Percentiles rank a stretch among this genome's conserved stretches.
Conservation (phyloP, 64 coral and sea anemone species). For the Montipora efflorescens region DNA sequence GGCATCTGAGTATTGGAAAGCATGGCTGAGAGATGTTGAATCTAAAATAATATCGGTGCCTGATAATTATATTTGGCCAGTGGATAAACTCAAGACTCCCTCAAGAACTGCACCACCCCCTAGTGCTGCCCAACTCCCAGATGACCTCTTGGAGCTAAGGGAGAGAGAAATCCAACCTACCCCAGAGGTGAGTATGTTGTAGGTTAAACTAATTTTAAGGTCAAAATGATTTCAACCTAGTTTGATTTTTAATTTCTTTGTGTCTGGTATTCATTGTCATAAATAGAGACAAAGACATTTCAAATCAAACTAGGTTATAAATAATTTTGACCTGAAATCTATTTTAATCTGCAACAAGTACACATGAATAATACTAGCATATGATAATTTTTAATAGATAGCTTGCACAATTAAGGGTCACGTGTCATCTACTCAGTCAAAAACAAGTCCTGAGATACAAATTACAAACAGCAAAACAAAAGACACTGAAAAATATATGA, state of each 20-base stretch:
- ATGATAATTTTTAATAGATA: not conserved
- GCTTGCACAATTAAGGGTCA: not conserved
- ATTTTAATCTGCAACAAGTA: not conserved
- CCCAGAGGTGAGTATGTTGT: slow-evolving; percentile 7
- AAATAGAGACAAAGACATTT: not conserved
- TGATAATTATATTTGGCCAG: not conserved
- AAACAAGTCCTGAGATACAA: not conserved
- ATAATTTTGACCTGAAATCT: not conserved
- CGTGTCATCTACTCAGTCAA: not conserved
- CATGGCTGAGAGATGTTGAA: slow-evolving; percentile 2
- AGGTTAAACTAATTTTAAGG: not conserved
- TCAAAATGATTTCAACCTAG: not conserved
- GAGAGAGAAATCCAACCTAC: slow-evolving; percentile 26
- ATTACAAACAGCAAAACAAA: not conserved
- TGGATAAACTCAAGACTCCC: slow-evolving; percentile 21
- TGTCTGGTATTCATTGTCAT: not conserved
- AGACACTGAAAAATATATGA: not conserved
- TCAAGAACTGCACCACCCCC: slow-evolving; percentile 13
- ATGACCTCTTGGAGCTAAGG: slow-evolving; percentile 23
- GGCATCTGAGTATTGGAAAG: not conserved
- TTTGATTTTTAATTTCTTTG: not conserved
- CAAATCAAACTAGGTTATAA: not conserved
- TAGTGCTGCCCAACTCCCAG: slow-evolving; percentile 4
- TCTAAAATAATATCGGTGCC: not conserved
- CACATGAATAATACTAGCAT: not conserved